Conservation (phyloP, 2,797 vertebrate genomes). For the Premnoplex brunnescens region DNA sequence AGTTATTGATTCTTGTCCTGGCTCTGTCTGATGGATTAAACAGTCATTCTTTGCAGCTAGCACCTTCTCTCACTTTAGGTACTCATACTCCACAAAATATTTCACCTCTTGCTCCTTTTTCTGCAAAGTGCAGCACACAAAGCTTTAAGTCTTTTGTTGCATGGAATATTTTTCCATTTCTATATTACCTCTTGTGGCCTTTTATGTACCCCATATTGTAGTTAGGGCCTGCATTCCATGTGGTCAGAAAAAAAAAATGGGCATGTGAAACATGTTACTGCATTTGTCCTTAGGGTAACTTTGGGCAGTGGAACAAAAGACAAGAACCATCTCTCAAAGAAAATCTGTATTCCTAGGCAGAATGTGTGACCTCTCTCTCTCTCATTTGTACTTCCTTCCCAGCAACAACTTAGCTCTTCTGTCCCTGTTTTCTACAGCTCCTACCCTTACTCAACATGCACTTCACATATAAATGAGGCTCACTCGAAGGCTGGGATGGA, state of each 20-base stretch:
- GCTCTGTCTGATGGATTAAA: conserved; percentile 34
- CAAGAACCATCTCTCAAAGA: neutral
- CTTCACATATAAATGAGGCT: conserved; percentile 23
- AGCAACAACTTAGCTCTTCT: neutral
- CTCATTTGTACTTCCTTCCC: neutral
- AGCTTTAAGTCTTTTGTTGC: neutral
- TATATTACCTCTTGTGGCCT: neutral
- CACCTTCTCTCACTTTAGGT: neutral
- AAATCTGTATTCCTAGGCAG: neutral
- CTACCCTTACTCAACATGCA: neutral
- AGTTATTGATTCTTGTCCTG: conserved; percentile 37
- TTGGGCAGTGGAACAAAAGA: neutral
- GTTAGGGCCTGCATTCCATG: neutral
- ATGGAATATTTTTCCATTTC: neutral
- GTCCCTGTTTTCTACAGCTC: neutral
- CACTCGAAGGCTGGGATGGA: neutral
- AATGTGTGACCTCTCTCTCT: neutral
- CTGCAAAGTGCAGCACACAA: neutral
- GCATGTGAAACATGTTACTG: neutral
- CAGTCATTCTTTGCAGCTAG: conserved; percentile 4
- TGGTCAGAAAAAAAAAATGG: neutral
- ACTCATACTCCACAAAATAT: conserved; percentile 22
- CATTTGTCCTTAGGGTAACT: neutral
- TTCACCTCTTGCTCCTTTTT: conserved; percentile 35
- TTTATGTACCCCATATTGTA: neutral